A percentile compares a stretch with the other conserved stretches of the same genome.
phyloP scores from a whole-genome alignment of 2,888 invertebrate species.

The Steinernema hermaphroditum region DNA sequence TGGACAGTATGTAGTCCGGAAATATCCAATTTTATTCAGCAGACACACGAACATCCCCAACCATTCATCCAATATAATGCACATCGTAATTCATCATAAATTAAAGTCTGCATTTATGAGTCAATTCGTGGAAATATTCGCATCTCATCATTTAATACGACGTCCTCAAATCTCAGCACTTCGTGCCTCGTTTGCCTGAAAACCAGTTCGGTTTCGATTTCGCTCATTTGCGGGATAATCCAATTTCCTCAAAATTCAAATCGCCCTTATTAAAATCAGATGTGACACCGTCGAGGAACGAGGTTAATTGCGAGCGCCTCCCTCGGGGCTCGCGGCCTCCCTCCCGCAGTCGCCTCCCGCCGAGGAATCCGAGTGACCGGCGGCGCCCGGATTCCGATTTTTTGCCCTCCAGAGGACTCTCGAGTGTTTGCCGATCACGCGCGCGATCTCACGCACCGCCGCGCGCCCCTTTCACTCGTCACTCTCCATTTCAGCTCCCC shows the following conservation, averaged over 20 bases:
- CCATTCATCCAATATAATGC: no score
- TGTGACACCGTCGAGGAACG: constrained; percentile 14
- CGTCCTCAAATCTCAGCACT: no score
- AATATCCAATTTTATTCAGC: no score
- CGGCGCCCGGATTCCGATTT: constrained; percentile 3
- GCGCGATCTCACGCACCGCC: constrained; percentile 1
- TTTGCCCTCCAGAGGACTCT: background rate
- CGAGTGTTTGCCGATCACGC: constrained; percentile 23
- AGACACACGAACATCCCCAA: no score
- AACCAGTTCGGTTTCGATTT: background rate
- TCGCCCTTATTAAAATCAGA: constrained; percentile 16
- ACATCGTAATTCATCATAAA: no score
- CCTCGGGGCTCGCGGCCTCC: background rate
- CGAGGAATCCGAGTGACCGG: background rate
- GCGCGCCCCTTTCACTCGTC: background rate
- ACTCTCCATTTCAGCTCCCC: constrained; percentile 3
- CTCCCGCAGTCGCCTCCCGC: constrained; percentile 10
- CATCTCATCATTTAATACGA: no score
- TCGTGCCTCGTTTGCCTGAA: no score
- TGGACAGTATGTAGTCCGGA: no score
- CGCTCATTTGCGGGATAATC: background rate
- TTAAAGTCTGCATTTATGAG: no score
- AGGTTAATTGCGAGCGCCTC: constrained; percentile 19
- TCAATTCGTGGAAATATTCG: no score
- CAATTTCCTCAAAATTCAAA: constrained; percentile 24